These are phyloP conservation scores for Ctenodactylus gundi DNA, from an alignment of 2,113 vertebrate species.

Conservation along the genomic window DNA sequence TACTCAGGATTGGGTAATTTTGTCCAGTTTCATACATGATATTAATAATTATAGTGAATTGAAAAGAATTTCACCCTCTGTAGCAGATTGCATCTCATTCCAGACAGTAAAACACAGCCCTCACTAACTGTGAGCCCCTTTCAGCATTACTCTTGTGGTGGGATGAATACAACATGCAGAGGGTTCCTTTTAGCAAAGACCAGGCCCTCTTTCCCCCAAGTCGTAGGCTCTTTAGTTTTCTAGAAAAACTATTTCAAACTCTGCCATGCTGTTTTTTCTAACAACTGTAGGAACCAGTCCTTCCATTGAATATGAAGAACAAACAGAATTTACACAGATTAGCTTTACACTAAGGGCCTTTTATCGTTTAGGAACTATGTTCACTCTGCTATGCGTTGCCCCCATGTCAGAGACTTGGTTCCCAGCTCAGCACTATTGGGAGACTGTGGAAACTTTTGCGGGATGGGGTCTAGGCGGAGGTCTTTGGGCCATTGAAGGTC, in stretches of 20 bases:
- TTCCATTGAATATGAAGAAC: neutral
- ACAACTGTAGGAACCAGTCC: neutral
- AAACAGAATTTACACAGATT: neutral
- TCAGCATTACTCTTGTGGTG: neutral
- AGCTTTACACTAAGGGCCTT: neutral
- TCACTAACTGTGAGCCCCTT: neutral
- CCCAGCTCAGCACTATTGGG: neutral
- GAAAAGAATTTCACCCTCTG: neutral
- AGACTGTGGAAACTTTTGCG: neutral
- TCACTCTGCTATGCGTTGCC: neutral
- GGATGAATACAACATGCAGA: neutral
- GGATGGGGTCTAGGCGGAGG: too few relatives aligned
- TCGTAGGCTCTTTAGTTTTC: neutral
- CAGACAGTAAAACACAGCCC: neutral
- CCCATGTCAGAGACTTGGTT: neutral
- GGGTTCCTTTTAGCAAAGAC: neutral
- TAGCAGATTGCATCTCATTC: neutral
- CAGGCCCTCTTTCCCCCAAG: neutral
- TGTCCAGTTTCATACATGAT: neutral
- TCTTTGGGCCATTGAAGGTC: neutral
- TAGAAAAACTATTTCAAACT: neutral
- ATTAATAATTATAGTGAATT: conserved; percentile 13
- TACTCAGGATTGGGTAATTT: neutral
- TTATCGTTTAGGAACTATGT: neutral
- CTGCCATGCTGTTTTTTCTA: too few relatives aligned